Evolutionary conservation across 2,797 vertebrate species (phyloP), one percentile per base, ranked within the genome.

Genomic region (Echiichthys vipera): DNA sequence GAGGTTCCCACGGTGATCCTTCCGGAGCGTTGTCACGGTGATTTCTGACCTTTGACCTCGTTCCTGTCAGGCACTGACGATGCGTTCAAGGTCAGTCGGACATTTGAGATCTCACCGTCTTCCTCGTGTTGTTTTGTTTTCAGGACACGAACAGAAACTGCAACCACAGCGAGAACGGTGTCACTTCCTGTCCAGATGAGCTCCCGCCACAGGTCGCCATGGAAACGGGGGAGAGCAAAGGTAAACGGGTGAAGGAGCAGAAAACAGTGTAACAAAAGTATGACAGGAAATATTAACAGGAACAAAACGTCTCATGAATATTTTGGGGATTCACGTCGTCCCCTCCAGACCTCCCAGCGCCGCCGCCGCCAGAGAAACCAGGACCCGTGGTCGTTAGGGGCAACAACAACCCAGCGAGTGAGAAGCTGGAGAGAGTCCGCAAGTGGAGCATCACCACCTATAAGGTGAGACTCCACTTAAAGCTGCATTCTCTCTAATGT

Each of bases 371-470:
- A 0, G 67, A 77, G 63, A 73, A 50, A 46, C 30, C 66, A 22
- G 92, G 94, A 56, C 83, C 95, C 7, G 90, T 97, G 88, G 93
- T 98, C 37, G 70, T 97, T 75, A 92, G 94, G 29, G 95, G 95
- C 74, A 94, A 95, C 90, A 90, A 92, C 62, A 96, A 90, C 80
- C 91, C 93, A 25, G 96, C 96, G 27, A 93, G 95, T 80, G 97
- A 98, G 90, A 96, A 96, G 84, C 84, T 98, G 82, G 92, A 97
- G 71, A 83, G 94, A 61, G 96, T 97, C 84, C 94, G 96, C 79
- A 96, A 94, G 85, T 98, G 97, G 97, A 97, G 96, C 91, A 86
- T 98, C 77, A 95, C 95, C 70, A 96, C 95, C n/a, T 97, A 96
- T 18, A 98, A 97, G 95, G 97, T 98, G 90, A 77, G 93, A 36